Evolutionary conservation across 2,888 invertebrate genomes (phyloP).

Genomic region (Agrochola lychnidis): DNA sequence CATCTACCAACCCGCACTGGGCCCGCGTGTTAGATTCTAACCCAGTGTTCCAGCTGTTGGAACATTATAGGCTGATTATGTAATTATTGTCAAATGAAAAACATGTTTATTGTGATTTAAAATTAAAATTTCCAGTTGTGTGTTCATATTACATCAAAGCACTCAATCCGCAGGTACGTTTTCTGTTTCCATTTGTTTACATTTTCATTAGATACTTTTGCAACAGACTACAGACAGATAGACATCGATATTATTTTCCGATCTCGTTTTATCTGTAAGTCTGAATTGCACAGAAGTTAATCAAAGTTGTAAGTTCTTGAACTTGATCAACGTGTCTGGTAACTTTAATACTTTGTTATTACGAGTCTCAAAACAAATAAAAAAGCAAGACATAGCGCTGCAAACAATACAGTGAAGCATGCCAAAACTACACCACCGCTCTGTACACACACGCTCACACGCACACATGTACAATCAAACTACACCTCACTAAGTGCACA

Average conservation of each 20-base stretch:
- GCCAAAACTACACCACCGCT: no score
- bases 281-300: conserved; percentile 54
- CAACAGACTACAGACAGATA: background rate
- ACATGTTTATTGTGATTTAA: background rate
- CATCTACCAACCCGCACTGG: no score
- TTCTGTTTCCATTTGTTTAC: background rate
- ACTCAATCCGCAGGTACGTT: background rate
- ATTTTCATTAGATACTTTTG: background rate
- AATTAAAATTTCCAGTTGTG: background rate
- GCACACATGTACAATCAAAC: no score
- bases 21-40: no score
- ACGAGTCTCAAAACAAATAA: background rate
- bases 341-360: conserved; percentile 59
- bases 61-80: no score
- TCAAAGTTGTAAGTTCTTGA: conserved; percentile 54
- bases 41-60: no score
- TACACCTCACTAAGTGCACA: no score
- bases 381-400: no score
- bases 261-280: conserved; percentile 40
- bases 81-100: background rate
- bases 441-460: no score
- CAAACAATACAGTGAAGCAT: no score
- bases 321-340: conserved; percentile 46
- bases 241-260: conserved; percentile 35
- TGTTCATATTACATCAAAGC: background rate